Percentiles rank a stretch among this genome's conserved stretches.
These are phyloP conservation scores for Menidia menidia DNA, from an alignment of 2,797 vertebrate species.

Conservation along the genomic window DNA sequence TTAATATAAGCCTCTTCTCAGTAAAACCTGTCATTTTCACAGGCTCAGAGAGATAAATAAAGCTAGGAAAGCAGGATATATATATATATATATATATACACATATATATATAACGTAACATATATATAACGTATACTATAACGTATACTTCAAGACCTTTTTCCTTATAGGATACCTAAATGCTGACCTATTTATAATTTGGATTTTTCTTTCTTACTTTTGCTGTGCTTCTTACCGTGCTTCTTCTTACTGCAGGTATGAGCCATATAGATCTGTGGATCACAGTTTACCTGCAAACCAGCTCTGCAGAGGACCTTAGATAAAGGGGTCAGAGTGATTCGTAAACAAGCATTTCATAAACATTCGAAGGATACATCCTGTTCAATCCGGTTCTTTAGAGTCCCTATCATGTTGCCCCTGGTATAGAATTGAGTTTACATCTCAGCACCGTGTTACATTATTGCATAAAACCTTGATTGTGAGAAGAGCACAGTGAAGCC, in stretches of 20 bases:
- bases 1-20: constrained; percentile 24
- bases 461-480: background rate
- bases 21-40: background rate
- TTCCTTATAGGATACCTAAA: background rate
- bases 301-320: constrained; percentile 7
- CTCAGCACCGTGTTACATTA: background rate
- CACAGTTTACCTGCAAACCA: background rate
- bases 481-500: background rate
- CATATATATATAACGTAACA: too few relatives aligned
- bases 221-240: background rate
- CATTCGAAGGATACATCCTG: constrained; percentile 8
- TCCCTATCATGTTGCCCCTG: background rate
- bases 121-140: too few relatives aligned
- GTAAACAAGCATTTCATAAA: background rate
- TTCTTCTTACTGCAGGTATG: background rate
- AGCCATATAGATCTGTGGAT: background rate
- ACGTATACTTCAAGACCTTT: background rate
- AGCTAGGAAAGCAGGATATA: background rate
- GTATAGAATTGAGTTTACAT: background rate
- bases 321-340: constrained; percentile 16
- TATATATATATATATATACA: too few relatives aligned
- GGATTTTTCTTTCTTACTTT: too few relatives aligned
- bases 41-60: background rate
- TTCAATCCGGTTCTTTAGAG: background rate
- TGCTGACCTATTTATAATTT: constrained; percentile 14